Base-by-base conservation (phyloP, 2,797 vertebrate genomes). In the Margarornis squamiger region DNA sequence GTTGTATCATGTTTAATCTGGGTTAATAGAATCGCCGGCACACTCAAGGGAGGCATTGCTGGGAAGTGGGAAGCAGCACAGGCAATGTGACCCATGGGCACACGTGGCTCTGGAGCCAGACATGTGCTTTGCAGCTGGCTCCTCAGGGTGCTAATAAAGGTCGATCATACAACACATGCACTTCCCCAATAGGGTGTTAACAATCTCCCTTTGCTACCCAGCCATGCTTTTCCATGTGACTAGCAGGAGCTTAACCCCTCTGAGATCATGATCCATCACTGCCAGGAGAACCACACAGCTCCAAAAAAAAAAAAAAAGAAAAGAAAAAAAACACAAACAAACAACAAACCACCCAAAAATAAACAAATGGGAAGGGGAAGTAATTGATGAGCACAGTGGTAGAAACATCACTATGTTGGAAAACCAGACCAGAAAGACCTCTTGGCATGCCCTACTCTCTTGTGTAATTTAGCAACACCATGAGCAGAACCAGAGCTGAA, bases 11-110 rank as follows among this genome's bases (percentile, higher is more conserved):
- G 26, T 76, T 91, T 81, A 78, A 84, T 88, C 75, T 66, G 48
- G 46, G 75, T 63, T 91, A 92, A 89, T 22, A 84, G 76, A 63
- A 70, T 51, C 0, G 0, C 70, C 55, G 70, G 73, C 79, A 91
- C 0, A 0, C 78, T 84, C 61, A 13, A 27, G 66, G 79, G 85
- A 87, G 55, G 26, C 36, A 7, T 30, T 80, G 57, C 61, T 32
- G 38, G 49, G 61, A 93, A 91, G 38, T 36, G n/a, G 61, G 65
- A 94, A 91, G 34, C 74, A 67, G 55, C 43, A 57, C 13, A 41
- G 66, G 73, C 89, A 92, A 12, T 6, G 18, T 72, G 81, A 67
- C 89, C 74, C 13, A 2, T 1, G 18, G 79, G 39, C 52, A 89
- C 32, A 39, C 1, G 1, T 7, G 7, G 39, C 39, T 78, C 54